These are phyloP conservation scores for Rhabdornis inornatus DNA, from an alignment of 2,113 vertebrate species.

Conservation along the genomic window DNA sequence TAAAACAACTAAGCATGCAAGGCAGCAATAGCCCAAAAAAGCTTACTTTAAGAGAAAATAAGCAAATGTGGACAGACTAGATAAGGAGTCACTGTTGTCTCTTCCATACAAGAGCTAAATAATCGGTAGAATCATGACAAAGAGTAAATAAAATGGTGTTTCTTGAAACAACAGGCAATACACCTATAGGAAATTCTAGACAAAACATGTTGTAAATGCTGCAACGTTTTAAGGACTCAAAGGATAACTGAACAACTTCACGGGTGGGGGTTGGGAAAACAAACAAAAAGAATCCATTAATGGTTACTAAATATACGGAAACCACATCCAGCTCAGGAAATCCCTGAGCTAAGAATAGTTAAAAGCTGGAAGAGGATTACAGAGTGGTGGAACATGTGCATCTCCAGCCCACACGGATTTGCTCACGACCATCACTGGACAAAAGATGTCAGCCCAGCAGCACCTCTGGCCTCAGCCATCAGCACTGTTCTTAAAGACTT, in stretches of 20 bases:
- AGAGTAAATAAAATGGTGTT: neutral
- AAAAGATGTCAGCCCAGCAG: accelerated
- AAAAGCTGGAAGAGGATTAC: constrained; percentile 42
- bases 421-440: neutral
- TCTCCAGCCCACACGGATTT: neutral
- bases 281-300: constrained; percentile 43
- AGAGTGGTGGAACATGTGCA: neutral
- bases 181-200: neutral
- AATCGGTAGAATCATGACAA: neutral
- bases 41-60: neutral
- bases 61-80: neutral
- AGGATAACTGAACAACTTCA: neutral
- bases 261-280: neutral
- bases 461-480: neutral
- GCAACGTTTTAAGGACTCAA: neutral
- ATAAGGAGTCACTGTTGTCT: neutral
- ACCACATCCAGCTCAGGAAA: constrained; percentile 65
- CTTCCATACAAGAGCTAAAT: neutral
- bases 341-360: constrained; percentile 63
- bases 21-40: neutral
- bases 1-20: neutral
- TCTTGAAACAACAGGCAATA: neutral
- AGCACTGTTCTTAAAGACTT: neutral
- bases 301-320: constrained; percentile 63
- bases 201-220: neutral